phyloP scores from a whole-genome alignment of 2,888 invertebrate species.

The Dryococelus australis region DNA sequence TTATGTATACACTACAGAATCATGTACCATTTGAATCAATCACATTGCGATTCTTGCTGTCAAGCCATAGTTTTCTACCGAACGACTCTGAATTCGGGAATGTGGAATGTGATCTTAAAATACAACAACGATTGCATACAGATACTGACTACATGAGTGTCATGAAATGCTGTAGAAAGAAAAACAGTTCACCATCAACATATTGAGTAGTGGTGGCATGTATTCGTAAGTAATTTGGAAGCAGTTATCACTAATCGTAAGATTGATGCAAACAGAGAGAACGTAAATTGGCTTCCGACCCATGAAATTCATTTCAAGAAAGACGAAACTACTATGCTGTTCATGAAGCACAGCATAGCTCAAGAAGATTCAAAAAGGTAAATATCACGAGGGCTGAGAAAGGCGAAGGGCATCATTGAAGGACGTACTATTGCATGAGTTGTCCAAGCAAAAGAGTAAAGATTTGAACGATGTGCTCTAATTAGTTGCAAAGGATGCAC shows the following conservation, averaged over 20 bases:
- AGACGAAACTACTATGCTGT: constrained; percentile 19
- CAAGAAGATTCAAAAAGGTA: constrained; percentile 22
- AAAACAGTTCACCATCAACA: not conserved
- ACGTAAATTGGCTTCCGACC: constrained; percentile 17
- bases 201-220: not conserved
- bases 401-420: constrained; percentile 26
- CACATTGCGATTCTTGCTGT: constrained; percentile 11
- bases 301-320: constrained; percentile 29
- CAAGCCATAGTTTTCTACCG: not conserved
- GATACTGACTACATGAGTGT: not conserved
- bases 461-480: not conserved
- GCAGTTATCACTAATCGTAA: constrained; percentile 38
- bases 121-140: not conserved
- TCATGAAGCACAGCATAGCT: constrained; percentile 27
- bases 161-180: not conserved
- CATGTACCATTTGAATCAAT: not conserved
- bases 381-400: constrained; percentile 3
- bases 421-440: constrained; percentile 22
- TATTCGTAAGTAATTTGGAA: constrained; percentile 5
- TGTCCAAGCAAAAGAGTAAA: constrained; percentile 25
- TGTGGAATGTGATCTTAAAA: not conserved
- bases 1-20: not conserved
- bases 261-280: constrained; percentile 26
- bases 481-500: constrained; percentile 13
- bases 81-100: not conserved